phyloP scores from a whole-genome alignment of 2,888 invertebrate genomes.

The Drosophila peninsularis region DNA sequence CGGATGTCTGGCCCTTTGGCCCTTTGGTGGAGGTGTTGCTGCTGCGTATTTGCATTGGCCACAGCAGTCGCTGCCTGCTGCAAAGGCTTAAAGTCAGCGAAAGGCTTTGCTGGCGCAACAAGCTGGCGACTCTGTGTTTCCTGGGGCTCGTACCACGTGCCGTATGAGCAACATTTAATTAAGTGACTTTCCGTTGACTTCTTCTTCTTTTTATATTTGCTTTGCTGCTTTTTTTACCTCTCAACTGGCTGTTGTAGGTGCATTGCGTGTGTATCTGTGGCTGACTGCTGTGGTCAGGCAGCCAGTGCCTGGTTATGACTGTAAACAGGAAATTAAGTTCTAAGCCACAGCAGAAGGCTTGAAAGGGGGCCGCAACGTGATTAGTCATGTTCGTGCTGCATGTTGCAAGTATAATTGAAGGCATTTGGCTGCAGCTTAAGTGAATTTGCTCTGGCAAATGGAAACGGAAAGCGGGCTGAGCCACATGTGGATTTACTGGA shows the following conservation, averaged over 20 bases:
- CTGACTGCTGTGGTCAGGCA: conserved; percentile 6
- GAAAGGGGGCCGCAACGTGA: conserved; percentile 22
- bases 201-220: conserved; percentile 2
- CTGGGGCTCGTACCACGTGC: conserved; percentile 27
- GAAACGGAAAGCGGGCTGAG: conserved; percentile 25
- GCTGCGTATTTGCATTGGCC: conserved; percentile 56
- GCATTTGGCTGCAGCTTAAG: conserved; percentile 59
- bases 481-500: neutral
- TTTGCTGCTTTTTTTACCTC: neutral
- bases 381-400: conserved; percentile 44
- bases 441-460: conserved; percentile 52
- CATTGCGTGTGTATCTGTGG: conserved; percentile 29
- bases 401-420: conserved; percentile 64
- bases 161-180: conserved; percentile 72
- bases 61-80: conserved; percentile 7
- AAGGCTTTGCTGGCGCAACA: conserved; percentile 56
- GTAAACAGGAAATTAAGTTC: conserved; percentile 68
- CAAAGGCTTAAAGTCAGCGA: conserved; percentile 61
- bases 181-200: conserved; percentile 58
- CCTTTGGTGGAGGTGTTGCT: conserved; percentile 50
- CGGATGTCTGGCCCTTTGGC: conserved; percentile 31
- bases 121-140: conserved; percentile 7
- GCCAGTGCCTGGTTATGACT: conserved; percentile 52
- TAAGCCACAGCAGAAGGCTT: conserved; percentile 39
- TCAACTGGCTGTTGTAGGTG: conserved; percentile 3